A percentile compares a stretch with the other conserved stretches of the same genome.
Conservation (phyloP, 2,888 invertebrate species). For the Thalpophila matura region DNA sequence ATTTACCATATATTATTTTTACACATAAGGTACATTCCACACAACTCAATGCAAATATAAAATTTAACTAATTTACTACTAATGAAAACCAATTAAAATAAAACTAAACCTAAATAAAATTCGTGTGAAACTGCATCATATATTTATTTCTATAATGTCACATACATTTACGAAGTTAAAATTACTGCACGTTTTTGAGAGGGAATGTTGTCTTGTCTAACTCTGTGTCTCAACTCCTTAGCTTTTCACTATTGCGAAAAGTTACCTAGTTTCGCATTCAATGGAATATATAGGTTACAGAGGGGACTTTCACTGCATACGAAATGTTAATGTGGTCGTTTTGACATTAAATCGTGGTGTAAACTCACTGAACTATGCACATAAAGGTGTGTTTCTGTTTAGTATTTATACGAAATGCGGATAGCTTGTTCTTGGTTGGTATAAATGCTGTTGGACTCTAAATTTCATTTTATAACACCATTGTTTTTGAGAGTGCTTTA, state of each 20-base stretch:
- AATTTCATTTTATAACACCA: conserved; percentile 4
- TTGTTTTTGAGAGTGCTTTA: conserved; percentile 2
- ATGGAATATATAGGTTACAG: conserved; percentile 57
- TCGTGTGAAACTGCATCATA: background rate
- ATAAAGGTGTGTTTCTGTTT: conserved; percentile 42
- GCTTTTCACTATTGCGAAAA: conserved; percentile 50
- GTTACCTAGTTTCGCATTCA: conserved; percentile 55
- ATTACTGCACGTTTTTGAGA: conserved; percentile 39
- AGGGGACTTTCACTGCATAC: conserved; percentile 59
- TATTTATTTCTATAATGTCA: background rate
- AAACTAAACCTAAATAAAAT: background rate
- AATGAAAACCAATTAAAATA: no score
- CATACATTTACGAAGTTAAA: conserved; percentile 17
- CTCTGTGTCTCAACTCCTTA: conserved; percentile 42
- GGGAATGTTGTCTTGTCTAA: conserved; percentile 13
- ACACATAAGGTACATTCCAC: background rate
- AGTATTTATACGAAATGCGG: conserved; percentile 31
- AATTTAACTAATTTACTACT: no score
- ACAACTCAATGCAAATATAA: no score
- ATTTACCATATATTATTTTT: background rate
- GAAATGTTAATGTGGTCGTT: conserved; percentile 60
- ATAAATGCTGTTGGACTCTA: conserved; percentile 5
- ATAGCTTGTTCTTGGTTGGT: conserved; percentile 3
- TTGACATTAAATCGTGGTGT: conserved; percentile 57
- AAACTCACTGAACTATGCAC: conserved; percentile 53